Percentiles rank a stretch among this genome's conserved stretches.
Conservation (phyloP, 2,888 invertebrate genomes). For the Ormyrus thymus region DNA sequence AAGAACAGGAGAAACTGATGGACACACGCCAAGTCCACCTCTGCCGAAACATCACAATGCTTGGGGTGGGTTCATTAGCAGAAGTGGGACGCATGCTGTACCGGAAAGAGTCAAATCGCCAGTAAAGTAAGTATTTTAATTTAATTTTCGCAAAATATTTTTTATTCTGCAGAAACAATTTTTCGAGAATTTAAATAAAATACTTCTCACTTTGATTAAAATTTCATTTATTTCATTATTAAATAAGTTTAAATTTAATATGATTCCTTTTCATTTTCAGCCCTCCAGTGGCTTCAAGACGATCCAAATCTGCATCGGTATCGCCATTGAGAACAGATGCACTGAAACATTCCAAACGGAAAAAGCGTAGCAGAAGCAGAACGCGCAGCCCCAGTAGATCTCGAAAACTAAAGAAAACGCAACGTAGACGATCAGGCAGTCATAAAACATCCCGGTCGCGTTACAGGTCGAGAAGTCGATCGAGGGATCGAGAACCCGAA, state of each 20-base stretch:
- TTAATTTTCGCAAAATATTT: background rate
- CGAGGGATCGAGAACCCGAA: slow-evolving; percentile 71
- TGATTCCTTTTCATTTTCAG: background rate
- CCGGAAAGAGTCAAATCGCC: slow-evolving; percentile 72
- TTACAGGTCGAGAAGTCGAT: slow-evolving; percentile 72
- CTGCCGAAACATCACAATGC: slow-evolving; percentile 80
- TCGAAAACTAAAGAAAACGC: slow-evolving; percentile 71
- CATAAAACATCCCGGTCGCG: slow-evolving; percentile 71
- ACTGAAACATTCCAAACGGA: slow-evolving; percentile 71
- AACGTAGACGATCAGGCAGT: slow-evolving; percentile 70
- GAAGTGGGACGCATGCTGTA: slow-evolving; percentile 71
- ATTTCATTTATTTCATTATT: no score
- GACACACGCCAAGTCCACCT: slow-evolving; percentile 76
- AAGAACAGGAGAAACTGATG: slow-evolving; percentile 76
- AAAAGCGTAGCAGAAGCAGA: slow-evolving; percentile 74
- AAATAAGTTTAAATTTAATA: background rate
- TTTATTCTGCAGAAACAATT: no score
- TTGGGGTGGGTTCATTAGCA: slow-evolving; percentile 82
- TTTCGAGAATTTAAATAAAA: no score
- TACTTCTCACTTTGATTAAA: no score
- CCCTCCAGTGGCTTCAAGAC: slow-evolving; percentile 48
- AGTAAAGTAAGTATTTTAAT: slow-evolving; percentile 60
- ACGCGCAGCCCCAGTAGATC: slow-evolving; percentile 73
- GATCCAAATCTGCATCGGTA: slow-evolving; percentile 69
- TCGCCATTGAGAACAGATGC: slow-evolving; percentile 68